A percentile compares a stretch with the other conserved stretches of the same genome.
Conservation (phyloP, 2,113 vertebrate genomes). For the Leptobrachium ailaonicum region DNA sequence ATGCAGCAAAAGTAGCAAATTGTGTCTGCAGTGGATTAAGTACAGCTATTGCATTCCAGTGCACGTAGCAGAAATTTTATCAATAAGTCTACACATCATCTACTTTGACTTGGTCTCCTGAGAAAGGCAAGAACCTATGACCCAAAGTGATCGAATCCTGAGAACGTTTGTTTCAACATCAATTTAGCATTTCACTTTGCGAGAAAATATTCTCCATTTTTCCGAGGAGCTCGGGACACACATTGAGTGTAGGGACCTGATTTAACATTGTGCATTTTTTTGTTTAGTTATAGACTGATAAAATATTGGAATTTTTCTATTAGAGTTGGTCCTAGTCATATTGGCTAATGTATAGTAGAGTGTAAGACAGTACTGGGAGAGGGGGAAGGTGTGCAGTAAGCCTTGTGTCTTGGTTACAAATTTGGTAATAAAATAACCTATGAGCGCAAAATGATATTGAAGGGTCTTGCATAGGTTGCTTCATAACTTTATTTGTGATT, state of each 20-base stretch:
- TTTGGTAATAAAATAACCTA: too few species aligned
- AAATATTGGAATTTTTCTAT: too few species aligned
- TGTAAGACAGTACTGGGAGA: too few species aligned
- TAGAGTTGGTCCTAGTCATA: too few species aligned
- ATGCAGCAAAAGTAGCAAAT: slow-evolving; percentile 68
- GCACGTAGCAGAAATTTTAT: slow-evolving; percentile 67
- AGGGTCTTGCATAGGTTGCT: too few species aligned
- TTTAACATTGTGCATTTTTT: neutral
- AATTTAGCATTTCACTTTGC: slow-evolving; percentile 55
- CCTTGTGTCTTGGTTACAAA: too few species aligned
- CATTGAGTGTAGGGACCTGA: neutral
- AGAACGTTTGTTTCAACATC: slow-evolving; percentile 64
- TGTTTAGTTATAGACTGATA: too few species aligned
- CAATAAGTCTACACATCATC: slow-evolving; percentile 70
- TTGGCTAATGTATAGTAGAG: too few species aligned
- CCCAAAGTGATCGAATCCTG: slow-evolving; percentile 60
- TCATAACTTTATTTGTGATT: too few species aligned
- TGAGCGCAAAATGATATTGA: too few species aligned
- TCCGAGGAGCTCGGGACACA: neutral
- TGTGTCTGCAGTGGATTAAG: slow-evolving; percentile 66
- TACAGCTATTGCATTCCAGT: slow-evolving; percentile 63
- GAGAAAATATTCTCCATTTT: neutral
- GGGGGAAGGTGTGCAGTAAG: too few species aligned
- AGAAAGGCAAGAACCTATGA: slow-evolving; percentile 57
- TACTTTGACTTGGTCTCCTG: slow-evolving; percentile 66